Conservation (phyloP, 2,888 invertebrate genomes). For the Heliothis peltigera region DNA sequence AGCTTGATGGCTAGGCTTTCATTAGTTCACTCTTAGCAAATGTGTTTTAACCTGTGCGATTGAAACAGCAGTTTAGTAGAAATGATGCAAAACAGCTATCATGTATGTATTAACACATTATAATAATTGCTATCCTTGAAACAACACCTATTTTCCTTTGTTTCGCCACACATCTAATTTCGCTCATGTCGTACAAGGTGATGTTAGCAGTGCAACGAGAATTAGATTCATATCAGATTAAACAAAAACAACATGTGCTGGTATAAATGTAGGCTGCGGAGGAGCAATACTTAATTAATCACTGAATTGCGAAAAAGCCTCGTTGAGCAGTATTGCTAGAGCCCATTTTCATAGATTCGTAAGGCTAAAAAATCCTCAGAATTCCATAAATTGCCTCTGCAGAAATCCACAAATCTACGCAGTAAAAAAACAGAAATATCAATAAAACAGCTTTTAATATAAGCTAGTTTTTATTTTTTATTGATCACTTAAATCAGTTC, state of each 20-base stretch:
- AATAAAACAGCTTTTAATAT: too few species aligned
- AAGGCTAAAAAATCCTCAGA: too few species aligned
- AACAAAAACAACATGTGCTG: constrained; percentile 15
- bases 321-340: too few species aligned
- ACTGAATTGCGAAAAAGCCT: constrained; percentile 6
- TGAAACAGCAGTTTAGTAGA: neutral
- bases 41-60: neutral
- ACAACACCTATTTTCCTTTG: constrained; percentile 4
- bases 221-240: constrained; percentile 14
- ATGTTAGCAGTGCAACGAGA: constrained; percentile 17
- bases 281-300: neutral
- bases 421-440: too few species aligned
- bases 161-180: constrained; percentile 23
- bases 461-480: too few species aligned
- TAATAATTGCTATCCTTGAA: neutral
- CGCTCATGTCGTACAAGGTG: constrained; percentile 19
- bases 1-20: too few species aligned
- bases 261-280: constrained; percentile 17
- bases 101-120: neutral
- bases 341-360: too few species aligned
- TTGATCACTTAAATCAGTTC: too few species aligned
- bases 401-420: too few species aligned
- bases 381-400: too few species aligned
- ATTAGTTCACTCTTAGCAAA: neutral
- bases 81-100: neutral